Evolutionary conservation across 1,140 invertebrate species (phyloP), one percentile per base, ranked within the genome.

Genomic region (Drosophila serrata): DNA sequence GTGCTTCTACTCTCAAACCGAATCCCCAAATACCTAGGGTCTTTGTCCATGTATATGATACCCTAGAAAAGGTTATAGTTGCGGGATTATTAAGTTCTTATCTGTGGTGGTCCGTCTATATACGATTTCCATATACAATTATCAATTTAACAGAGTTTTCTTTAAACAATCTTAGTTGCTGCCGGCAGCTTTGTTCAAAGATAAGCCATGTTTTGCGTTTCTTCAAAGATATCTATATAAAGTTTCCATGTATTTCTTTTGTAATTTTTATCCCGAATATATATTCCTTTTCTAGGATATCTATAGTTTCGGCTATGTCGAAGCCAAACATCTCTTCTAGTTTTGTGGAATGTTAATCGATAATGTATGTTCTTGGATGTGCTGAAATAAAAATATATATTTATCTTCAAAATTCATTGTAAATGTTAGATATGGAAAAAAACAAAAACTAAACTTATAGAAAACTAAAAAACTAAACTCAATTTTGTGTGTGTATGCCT

Each of bases 401-500:
- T 75, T 63, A 45, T 48, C 40, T 75, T 42, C 37, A 57, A 74
- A 56, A 64, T 58, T 75, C 43, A 64, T 56, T 75, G 70, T 75
- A 75, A 75, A 75, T 75, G 70, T 75, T 75, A 75, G 62, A 78
- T 82, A 72, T 82, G 59, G 4, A 39, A 75, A 17, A n/a, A 48
- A 57, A 24, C 13, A 35, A 15, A 43, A 51, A 17, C 27, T 53
- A 15, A 55, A 55, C 51, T 24, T 37, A 37, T 24, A 29, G 8
- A 19, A 75, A 59, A 76, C 11, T 33, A 43, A 59, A 59, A 75
- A 75, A 75, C 29, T 46, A 55, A 82, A 53, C 62, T 82, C 75
- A 72, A 82, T 78, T 82, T 76, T 76, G 69, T 82, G 80, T 82
- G 75, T 82, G 70, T 82, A 75, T 80, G 79, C 79, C 75, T 82